Percentiles rank a stretch among this genome's conserved stretches.
Conservation (phyloP, 2,113 vertebrate genomes). For the Xiphorhynchus elegans region DNA sequence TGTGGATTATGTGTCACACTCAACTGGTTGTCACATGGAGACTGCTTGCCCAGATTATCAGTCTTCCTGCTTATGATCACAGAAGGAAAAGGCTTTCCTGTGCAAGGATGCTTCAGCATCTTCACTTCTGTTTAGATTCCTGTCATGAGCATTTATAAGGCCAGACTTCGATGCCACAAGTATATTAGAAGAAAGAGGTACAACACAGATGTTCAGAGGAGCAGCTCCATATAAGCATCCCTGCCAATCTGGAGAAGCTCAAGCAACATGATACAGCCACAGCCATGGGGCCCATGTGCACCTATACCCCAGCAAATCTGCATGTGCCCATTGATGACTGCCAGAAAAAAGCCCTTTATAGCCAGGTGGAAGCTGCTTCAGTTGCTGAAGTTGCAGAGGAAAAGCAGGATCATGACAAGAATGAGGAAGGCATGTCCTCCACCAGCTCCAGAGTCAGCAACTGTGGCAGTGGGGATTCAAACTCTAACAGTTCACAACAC, state of each 20-base stretch:
- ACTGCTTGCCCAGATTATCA: background rate
- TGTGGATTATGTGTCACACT: background rate
- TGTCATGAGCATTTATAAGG: background rate
- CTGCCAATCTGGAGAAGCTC: background rate
- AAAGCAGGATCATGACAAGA: background rate
- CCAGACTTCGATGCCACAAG: background rate
- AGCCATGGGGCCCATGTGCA: background rate
- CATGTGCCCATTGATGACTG: fast-evolving
- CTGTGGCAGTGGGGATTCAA: background rate
- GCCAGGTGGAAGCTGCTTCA: fast-evolving
- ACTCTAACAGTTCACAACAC: background rate
- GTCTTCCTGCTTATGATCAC: background rate
- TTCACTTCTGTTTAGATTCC: background rate
- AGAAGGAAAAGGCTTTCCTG: background rate
- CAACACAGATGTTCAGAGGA: background rate
- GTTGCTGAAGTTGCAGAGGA: background rate
- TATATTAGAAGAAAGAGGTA: background rate
- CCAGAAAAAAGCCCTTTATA: background rate
- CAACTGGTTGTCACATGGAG: fast-evolving
- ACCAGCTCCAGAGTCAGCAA: fast-evolving
- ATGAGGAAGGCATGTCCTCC: background rate
- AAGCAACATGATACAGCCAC: background rate
- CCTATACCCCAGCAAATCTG: background rate
- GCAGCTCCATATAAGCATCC: background rate
- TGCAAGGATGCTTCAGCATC: background rate